A percentile compares a stretch with the other conserved stretches of the same genome.
Conservation (phyloP, 53 echinoderm and acorn worm genomes). For the Stichopus horrens region DNA sequence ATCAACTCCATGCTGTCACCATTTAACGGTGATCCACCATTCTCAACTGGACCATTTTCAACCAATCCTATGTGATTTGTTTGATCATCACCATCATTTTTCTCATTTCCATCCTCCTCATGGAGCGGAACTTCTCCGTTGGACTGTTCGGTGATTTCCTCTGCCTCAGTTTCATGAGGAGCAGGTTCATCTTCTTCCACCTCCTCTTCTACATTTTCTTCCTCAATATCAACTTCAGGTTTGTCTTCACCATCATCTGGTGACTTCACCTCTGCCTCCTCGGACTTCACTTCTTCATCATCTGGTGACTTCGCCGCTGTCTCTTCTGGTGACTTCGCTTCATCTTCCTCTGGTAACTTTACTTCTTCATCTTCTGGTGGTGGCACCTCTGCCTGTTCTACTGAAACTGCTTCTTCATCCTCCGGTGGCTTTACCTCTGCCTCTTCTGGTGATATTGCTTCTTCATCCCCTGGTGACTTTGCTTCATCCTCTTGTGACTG, state of each 20-base stretch:
- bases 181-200: slow-evolving; percentile 2
- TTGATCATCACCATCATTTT: not conserved
- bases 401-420: slow-evolving; percentile 11
- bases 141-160: slow-evolving; percentile 19
- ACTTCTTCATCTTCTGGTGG: slow-evolving; percentile 5
- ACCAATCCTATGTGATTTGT: slow-evolving; percentile 17
- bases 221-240: slow-evolving; percentile 20
- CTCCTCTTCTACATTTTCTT: slow-evolving; percentile 16
- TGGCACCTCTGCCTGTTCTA: not conserved
- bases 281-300: slow-evolving; percentile 15
- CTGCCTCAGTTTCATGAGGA: not conserved
- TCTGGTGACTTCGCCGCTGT: slow-evolving; percentile 22
- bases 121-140: not conserved
- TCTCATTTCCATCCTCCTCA: slow-evolving; percentile 1
- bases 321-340: slow-evolving; percentile 21
- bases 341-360: slow-evolving; percentile 16
- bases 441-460: slow-evolving; percentile 23
- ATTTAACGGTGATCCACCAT: not conserved
- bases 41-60: slow-evolving; percentile 19
- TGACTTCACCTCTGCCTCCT: slow-evolving; percentile 12
- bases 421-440: not conserved
- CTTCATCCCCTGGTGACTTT: slow-evolving; percentile 7
- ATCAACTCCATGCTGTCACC: not conserved
- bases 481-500: not conserved
- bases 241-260: slow-evolving; percentile 25